These are phyloP conservation scores for Pimephales promelas DNA, from an alignment of 2,113 vertebrate species.

Conservation along the genomic window DNA sequence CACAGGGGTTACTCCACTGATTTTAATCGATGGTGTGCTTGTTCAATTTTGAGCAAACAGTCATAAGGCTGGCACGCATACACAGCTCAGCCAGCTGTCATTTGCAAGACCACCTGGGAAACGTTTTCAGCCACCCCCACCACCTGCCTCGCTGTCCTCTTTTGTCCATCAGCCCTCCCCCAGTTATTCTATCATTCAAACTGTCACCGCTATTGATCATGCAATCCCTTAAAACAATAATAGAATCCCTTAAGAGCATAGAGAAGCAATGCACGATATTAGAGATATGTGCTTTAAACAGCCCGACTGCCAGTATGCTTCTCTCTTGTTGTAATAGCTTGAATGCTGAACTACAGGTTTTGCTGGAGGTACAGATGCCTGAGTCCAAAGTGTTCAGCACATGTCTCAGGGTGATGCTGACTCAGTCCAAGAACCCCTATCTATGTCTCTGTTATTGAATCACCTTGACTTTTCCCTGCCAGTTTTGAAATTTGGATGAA, in stretches of 20 bases:
- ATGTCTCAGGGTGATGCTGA: slow-evolving; percentile 41
- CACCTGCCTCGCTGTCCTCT: slow-evolving; percentile 18
- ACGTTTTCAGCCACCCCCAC: slow-evolving; percentile 15
- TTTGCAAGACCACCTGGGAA: slow-evolving; percentile 36
- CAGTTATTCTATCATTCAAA: neutral
- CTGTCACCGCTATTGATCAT: slow-evolving; percentile 31
- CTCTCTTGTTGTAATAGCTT: neutral
- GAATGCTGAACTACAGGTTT: slow-evolving; percentile 9
- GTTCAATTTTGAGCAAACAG: slow-evolving; percentile 4
- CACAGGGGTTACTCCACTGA: neutral
- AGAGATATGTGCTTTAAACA: neutral
- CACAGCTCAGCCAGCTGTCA: slow-evolving; percentile 29
- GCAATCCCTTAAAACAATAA: neutral
- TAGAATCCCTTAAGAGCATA: neutral
- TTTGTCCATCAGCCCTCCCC: slow-evolving; percentile 29
- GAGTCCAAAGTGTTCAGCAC: neutral
- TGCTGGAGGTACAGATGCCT: neutral
- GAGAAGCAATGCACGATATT: neutral
- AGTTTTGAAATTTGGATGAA: slow-evolving; percentile 39
- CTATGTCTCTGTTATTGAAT: slow-evolving; percentile 46
- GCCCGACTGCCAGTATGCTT: neutral
- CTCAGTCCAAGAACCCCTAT: slow-evolving; percentile 30
- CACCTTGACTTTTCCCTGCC: slow-evolving; percentile 25
- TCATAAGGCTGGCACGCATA: neutral
- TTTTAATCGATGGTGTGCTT: slow-evolving; percentile 4